Evolutionary conservation across 2,797 vertebrate species (phyloP), one percentile per base, ranked within the genome.

Genomic region (Brotogeris chrysoptera): DNA sequence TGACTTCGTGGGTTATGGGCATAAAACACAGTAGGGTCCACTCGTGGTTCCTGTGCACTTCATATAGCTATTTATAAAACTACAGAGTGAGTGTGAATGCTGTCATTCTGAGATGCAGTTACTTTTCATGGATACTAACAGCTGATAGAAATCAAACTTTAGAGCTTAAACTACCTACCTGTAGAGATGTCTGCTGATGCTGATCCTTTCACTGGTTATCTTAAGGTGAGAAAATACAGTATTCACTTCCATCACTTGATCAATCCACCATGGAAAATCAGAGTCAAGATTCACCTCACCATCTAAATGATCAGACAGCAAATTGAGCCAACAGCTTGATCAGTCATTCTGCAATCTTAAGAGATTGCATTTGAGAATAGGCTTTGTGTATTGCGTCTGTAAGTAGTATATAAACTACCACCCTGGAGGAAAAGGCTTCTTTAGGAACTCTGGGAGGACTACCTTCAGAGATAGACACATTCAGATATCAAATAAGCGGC

Each of bases 391-490:
- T 77, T 81, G 60, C 78, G 73, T 80, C 32, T 64, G 30, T 94
- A 91, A 94, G 44, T 85, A 94, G 93, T 38, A 49, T 19, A 87
- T n/a, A 93, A 85, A 80, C 43, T 41, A 18, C 47, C 43, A 69
- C 43, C 23, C 38, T 39, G 53, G 61, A 70, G 83, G 43, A 94
- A 94, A 95, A 76, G 28, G 79, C 24, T 88, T 86, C 69, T 93
- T 77, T 70, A 88, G 52, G 64, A 83, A 92, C 92, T 88, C 89
- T 88, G 38, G 78, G 78, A 92, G 36, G 95, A 61, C 16, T 52
- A 86, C 73, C 57, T 87, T 81, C 53, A 85, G 72, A 97, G 91
- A 96, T 82, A 95, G 97, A 94, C 13, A 39, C 86, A 82, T 94
- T 93, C 80, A 87, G 72, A 64, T 92, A 71, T 92, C 87, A 90